Conservation (phyloP, 2,797 vertebrate species). For the Anas bahamensis region DNA sequence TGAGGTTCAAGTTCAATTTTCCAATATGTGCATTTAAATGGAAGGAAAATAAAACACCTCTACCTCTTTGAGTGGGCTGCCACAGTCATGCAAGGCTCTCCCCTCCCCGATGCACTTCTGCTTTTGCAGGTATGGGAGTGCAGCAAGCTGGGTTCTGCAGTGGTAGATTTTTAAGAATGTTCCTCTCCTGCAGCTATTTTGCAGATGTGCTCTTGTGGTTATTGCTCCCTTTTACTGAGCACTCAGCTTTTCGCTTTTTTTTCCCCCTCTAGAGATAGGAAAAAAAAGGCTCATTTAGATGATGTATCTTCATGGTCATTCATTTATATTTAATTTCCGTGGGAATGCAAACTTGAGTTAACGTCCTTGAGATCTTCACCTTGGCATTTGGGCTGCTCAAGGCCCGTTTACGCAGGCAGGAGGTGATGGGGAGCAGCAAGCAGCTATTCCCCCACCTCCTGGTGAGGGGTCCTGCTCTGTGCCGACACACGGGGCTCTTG, state of each 20-base stretch:
- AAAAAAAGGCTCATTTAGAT: not conserved
- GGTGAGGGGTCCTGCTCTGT: not conserved
- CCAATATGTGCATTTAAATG: not conserved
- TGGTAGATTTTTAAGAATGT: not conserved
- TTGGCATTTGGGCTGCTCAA: not conserved
- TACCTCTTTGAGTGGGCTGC: not conserved
- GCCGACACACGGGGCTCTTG: rapidly evolving
- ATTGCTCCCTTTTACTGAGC: not conserved
- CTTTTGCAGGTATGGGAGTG: not conserved
- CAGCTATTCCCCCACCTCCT: not conserved
- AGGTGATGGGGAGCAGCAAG: not conserved
- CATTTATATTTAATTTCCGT: not conserved
- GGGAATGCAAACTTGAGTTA: not conserved
- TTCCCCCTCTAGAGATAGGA: not conserved
- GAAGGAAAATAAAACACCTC: not conserved
- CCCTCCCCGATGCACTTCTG: not conserved
- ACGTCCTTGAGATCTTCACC: not conserved
- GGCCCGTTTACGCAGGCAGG: not conserved
- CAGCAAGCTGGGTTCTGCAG: not conserved
- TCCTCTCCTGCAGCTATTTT: not conserved
- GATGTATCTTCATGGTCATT: not conserved
- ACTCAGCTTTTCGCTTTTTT: not conserved
- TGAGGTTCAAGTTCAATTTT: not conserved
- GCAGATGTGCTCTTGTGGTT: not conserved
- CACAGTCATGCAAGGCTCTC: not conserved